Base-by-base conservation (phyloP, 2,797 vertebrate genomes). In the Pseudomugil tenellus region DNA sequence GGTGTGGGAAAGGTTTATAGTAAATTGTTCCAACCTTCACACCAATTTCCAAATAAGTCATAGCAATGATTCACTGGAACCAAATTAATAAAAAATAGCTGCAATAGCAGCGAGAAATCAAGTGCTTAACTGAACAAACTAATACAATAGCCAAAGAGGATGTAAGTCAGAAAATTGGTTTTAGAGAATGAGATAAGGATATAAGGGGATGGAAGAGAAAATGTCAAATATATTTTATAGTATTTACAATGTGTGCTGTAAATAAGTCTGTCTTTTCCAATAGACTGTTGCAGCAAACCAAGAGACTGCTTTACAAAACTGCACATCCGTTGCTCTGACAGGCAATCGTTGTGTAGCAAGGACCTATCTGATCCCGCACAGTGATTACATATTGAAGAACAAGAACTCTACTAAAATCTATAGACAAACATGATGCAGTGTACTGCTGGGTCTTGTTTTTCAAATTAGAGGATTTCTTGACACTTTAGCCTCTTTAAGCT, bases 291-390 rank as follows among this genome's bases (percentile, higher is more conserved):
- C 48, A 70, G 32, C 29, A 70, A 70, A 62, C 51, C 32, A 41
- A 69, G 48, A 62, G 52, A 56, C 17, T 28, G 32, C 21, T 43
- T 74, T 67, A 63, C 70, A 73, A 73, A 31, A 31, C 57, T 54
- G 4, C 26, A 41, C 43, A 69, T 65, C 62, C 60, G 55, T 10
- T 58, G 28, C 41, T 64, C 61, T 61, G 52, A 60, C 59, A 72
- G 37, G 52, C 55, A 51, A 51, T 35, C 23, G 35, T 41, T 60
- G 70, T 63, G 62, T 1, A 23, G 63, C 71, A 48, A 56, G 65
- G 23, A 14, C 4, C 48, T 16, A 51, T 67, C 60, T 71, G 67
- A 78, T 76, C 54, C 59, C 54, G 31, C 4, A 55, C 35, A 25
- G 55, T 60, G 56, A 41, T 31, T 51, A 26, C 14, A 1, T 54